phyloP scores from a whole-genome alignment of 2,113 vertebrate genomes.

The Sinosuthora webbiana region DNA sequence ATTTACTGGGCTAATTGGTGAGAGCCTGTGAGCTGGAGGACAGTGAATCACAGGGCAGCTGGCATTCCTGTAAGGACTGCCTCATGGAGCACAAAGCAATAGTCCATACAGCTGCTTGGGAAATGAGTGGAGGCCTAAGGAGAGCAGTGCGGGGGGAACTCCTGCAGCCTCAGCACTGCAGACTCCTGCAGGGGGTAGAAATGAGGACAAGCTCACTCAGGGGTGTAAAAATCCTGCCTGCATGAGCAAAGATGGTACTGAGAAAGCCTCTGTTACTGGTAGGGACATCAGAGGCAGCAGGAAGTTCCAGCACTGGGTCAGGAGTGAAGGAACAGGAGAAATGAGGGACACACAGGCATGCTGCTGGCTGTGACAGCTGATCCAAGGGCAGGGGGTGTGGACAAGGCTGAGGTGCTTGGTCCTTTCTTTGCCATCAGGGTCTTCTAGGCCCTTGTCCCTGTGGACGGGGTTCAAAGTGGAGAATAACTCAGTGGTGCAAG shows the following conservation, averaged over 20 bases:
- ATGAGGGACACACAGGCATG: accelerated
- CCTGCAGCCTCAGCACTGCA: background rate
- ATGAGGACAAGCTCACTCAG: background rate
- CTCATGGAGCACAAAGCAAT: background rate
- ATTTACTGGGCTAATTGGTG: background rate
- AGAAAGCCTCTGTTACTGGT: background rate
- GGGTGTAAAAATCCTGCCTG: background rate
- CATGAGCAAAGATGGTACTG: background rate
- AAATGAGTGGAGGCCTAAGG: background rate
- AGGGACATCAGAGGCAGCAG: background rate
- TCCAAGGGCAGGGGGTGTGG: background rate
- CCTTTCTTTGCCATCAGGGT: background rate
- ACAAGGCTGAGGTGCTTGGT: background rate
- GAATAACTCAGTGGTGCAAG: background rate
- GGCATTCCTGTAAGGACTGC: background rate
- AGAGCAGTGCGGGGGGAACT: background rate
- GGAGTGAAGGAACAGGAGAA: background rate
- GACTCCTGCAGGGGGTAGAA: background rate
- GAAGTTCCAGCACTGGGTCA: background rate
- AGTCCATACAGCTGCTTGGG: background rate
- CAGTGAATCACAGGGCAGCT: background rate
- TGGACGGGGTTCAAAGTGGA: background rate
- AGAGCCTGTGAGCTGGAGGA: background rate
- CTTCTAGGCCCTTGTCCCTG: background rate
- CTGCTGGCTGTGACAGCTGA: background rate